Evolutionary conservation across 2,888 invertebrate species (phyloP).

Genomic region (Drosophila anomelani): DNA sequence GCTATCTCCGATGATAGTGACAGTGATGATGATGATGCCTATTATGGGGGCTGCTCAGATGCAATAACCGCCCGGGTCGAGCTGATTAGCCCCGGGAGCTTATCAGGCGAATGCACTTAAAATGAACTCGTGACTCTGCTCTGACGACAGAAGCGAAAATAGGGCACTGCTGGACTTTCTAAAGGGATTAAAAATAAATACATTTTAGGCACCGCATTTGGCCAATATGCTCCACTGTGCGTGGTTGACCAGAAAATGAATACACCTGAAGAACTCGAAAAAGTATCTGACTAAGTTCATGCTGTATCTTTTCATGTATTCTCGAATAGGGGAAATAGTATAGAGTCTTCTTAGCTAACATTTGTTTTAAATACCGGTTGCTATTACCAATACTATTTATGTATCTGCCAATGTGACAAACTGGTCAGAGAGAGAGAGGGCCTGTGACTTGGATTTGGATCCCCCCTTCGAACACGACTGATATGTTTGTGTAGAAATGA

Average conservation of each 20-base stretch:
- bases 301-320: not conserved
- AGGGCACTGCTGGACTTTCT: not conserved
- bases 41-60: conserved; percentile 13
- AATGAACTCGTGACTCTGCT: conserved; percentile 25
- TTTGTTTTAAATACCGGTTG: conserved; percentile 70
- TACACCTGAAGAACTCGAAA: not conserved
- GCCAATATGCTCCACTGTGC: not conserved
- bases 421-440: conserved; percentile 31
- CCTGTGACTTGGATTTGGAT: not conserved
- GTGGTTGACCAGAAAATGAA: not conserved
- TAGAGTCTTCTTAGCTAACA: not conserved
- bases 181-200: not conserved
- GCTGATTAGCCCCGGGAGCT: conserved; percentile 3
- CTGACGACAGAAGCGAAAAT: conserved; percentile 29
- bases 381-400: conserved; percentile 66
- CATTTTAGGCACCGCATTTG: not conserved
- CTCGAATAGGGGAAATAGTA: not conserved
- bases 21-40: conserved; percentile 34
- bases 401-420: conserved; percentile 24
- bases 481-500: conserved; percentile 67
- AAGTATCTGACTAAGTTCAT: not conserved
- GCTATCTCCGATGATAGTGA: conserved; percentile 18
- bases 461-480: conserved; percentile 9
- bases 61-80: conserved; percentile 6
- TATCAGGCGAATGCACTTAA: conserved; percentile 37